These are phyloP conservation scores for Oryzias celebensis DNA, from an alignment of 2,113 vertebrate species.

Conservation along the genomic window DNA sequence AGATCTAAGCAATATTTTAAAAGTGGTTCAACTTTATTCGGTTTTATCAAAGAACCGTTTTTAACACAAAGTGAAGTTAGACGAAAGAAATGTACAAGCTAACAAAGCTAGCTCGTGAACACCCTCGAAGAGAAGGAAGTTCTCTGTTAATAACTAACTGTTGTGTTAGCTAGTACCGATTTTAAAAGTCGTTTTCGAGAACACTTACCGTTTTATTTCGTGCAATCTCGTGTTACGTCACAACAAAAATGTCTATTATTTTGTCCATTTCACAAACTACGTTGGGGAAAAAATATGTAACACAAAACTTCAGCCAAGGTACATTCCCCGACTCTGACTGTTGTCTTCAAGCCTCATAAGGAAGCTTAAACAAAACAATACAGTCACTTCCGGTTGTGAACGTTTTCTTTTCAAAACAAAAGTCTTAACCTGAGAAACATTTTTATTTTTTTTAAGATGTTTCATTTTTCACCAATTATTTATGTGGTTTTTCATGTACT, in stretches of 20 bases:
- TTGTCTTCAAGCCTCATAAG: neutral
- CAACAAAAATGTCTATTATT: neutral
- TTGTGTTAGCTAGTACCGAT: neutral
- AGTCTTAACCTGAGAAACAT: neutral
- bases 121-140: conserved; percentile 53
- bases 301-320: conserved; percentile 48
- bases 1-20: neutral
- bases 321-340: conserved; percentile 36
- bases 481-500: too few species aligned
- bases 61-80: neutral
- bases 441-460: too few species aligned
- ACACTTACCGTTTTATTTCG: conserved; percentile 13
- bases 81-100: conserved; percentile 23
- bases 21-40: neutral
- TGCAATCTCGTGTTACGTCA: neutral
- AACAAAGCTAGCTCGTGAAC: conserved; percentile 54
- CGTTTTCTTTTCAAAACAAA: conserved; percentile 30
- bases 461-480: too few species aligned
- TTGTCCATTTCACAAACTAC: conserved; percentile 14
- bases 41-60: neutral
- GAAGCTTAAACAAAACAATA: conserved; percentile 1
- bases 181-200: neutral
- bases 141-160: conserved; percentile 19
- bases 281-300: conserved; percentile 3
- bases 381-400: neutral